Percentiles rank a stretch among this genome's conserved stretches.
phyloP scores from a whole-genome alignment of 2,113 vertebrate species.

The Cettia cetti region DNA sequence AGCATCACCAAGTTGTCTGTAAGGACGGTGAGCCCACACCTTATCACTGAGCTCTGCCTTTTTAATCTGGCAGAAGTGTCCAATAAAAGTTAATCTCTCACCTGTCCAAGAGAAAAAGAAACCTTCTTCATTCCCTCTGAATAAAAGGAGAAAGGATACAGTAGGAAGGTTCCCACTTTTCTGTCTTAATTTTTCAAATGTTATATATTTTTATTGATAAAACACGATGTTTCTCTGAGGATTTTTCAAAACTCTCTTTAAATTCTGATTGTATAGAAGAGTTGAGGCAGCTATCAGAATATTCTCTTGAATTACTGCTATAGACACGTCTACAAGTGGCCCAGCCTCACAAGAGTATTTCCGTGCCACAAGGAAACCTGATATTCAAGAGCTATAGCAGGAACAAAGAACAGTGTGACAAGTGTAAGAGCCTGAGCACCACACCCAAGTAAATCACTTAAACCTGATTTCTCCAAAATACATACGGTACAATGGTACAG shows the following conservation, averaged over 20 bases:
- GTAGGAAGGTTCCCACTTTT: background rate
- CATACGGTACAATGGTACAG: background rate
- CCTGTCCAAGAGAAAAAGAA: background rate
- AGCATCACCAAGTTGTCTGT: background rate
- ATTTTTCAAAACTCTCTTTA: background rate
- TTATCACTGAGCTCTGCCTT: background rate
- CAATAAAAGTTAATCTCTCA: background rate
- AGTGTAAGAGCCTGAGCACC: background rate
- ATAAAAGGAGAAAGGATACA: background rate
- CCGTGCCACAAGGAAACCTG: background rate
- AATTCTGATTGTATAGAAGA: background rate
- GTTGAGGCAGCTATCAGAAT: background rate
- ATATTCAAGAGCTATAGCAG: background rate
- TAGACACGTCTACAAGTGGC: background rate
- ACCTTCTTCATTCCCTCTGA: background rate
- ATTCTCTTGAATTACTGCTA: background rate
- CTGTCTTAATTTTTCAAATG: background rate
- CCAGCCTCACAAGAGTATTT: background rate
- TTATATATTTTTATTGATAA: background rate
- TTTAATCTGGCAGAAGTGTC: background rate
- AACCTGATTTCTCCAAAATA: background rate
- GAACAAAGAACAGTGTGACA: constrained; percentile 8
- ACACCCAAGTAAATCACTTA: background rate
- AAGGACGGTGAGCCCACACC: background rate
- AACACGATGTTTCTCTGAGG: background rate